A percentile compares a stretch with the other conserved stretches of the same genome.
Conservation (phyloP, 2,113 vertebrate species). For the Chrysemys picta region DNA sequence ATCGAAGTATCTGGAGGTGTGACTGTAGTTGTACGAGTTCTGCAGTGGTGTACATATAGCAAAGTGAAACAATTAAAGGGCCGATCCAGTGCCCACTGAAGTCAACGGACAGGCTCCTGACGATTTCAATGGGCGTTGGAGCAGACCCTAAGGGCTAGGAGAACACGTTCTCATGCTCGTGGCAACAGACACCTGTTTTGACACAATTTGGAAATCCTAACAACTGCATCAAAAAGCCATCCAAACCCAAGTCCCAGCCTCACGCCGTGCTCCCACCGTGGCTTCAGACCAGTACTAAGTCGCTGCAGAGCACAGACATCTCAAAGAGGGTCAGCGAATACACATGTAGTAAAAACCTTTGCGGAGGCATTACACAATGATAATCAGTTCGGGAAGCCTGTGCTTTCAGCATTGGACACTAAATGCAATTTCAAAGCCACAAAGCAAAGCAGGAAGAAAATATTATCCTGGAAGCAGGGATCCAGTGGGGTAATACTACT, state of each 20-base stretch:
- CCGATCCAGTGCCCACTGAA: constrained; percentile 2
- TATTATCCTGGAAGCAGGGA: background rate
- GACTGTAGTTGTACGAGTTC: background rate
- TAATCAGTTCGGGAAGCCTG: constrained; percentile 7
- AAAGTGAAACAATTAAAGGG: background rate
- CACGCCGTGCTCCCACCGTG: background rate
- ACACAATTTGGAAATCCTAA: constrained; percentile 44
- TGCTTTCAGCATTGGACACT: background rate
- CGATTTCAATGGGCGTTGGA: background rate
- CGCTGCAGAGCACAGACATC: background rate
- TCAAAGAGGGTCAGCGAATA: constrained; percentile 48
- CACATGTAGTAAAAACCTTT: constrained; percentile 56
- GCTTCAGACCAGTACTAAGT: constrained; percentile 45
- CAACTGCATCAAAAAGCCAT: constrained; percentile 24
- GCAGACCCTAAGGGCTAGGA: constrained; percentile 43
- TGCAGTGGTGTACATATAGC: constrained; percentile 7
- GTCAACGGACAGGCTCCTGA: background rate
- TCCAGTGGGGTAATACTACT: background rate
- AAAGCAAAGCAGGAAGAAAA: background rate
- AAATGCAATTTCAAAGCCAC: background rate
- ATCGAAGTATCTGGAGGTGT: background rate
- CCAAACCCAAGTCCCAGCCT: constrained; percentile 18
- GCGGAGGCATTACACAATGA: constrained; percentile 20
- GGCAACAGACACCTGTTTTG: constrained; percentile 61
- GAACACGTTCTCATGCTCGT: background rate